Conservation (phyloP, 2,113 vertebrate genomes). For the Gulo gulo region DNA sequence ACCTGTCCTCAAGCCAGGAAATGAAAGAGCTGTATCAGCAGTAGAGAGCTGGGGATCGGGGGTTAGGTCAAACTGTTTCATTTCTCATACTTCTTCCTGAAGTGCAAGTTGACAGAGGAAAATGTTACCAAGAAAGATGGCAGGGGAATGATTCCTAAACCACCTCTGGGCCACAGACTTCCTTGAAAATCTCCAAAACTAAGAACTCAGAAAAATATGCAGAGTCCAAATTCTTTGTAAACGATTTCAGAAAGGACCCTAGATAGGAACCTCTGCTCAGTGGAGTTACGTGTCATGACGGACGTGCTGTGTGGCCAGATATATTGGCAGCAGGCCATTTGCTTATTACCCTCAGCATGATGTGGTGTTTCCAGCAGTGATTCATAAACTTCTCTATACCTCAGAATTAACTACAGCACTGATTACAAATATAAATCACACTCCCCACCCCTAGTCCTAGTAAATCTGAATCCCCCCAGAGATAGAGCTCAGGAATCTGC, state of each 20-base stretch:
- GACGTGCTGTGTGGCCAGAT: background rate
- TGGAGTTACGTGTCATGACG: background rate
- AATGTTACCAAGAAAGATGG: background rate
- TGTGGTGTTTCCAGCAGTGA: slow-evolving; percentile 7
- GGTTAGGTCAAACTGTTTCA: slow-evolving; percentile 37
- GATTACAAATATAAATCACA: slow-evolving; percentile 8
- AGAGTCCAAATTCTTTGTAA: background rate
- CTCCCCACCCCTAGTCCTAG: background rate
- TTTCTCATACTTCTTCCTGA: slow-evolving; percentile 55
- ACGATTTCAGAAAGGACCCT: slow-evolving; percentile 25
- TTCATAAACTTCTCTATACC: slow-evolving; percentile 24
- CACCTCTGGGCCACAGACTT: background rate
- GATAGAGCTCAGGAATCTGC: background rate
- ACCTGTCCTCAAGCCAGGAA: slow-evolving; percentile 70
- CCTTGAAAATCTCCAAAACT: slow-evolving; percentile 32
- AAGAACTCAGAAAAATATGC: background rate
- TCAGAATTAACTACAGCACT: slow-evolving; percentile 7
- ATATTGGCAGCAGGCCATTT: background rate
- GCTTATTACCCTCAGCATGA: background rate
- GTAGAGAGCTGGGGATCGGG: slow-evolving; percentile 8
- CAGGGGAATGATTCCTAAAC: background rate
- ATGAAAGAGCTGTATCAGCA: slow-evolving; percentile 63
- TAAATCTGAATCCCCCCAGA: background rate
- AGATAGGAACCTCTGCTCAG: background rate
- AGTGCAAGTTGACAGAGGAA: slow-evolving; percentile 37